Conservation (phyloP, 37 sponge, comb jelly and placozoan genomes). For the Crambe crambe region DNA sequence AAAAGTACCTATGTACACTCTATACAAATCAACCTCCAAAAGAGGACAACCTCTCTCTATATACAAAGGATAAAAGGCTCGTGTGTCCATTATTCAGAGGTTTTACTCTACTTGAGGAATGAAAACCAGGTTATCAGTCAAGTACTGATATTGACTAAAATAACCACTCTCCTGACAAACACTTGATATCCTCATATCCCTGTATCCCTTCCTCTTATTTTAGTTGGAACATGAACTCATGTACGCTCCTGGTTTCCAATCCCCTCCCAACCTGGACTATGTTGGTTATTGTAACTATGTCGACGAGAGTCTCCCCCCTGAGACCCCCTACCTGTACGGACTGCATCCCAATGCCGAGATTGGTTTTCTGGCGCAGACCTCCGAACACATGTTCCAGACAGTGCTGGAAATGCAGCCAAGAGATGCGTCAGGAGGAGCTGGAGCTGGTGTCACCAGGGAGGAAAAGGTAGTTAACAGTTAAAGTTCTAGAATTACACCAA, state of each 20-base stretch:
- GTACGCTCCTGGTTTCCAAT: constrained; percentile 86
- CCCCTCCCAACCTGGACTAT: constrained; percentile 92
- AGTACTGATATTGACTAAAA: too few species aligned
- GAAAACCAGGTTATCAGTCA: too few species aligned
- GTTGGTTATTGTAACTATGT: constrained; percentile 89
- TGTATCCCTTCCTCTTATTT: not conserved
- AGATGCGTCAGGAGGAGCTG: constrained; percentile 83
- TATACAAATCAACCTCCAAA: too few species aligned
- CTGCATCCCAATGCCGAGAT: constrained; percentile 99
- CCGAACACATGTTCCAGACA: constrained; percentile 93
- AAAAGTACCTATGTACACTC: too few species aligned
- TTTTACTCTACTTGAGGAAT: too few species aligned
- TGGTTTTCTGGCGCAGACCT: constrained; percentile 94
- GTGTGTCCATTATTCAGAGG: not conserved
- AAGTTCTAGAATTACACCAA: too few species aligned
- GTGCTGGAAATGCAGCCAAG: constrained; percentile 99
- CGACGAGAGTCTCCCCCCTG: constrained; percentile 93
- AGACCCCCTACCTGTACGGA: constrained; percentile 97
- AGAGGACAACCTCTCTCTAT: too few species aligned
- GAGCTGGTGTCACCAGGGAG: constrained; percentile 84
- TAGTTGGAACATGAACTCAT: constrained; percentile 86
- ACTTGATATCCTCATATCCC: too few species aligned
- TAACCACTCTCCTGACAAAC: too few species aligned
- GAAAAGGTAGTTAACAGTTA: constrained; percentile 78
- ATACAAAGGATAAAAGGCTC: not conserved